Evolutionary conservation across 2,797 vertebrate species (phyloP), one percentile per base, ranked within the genome.

Genomic region (Tolypeutes matacus): DNA sequence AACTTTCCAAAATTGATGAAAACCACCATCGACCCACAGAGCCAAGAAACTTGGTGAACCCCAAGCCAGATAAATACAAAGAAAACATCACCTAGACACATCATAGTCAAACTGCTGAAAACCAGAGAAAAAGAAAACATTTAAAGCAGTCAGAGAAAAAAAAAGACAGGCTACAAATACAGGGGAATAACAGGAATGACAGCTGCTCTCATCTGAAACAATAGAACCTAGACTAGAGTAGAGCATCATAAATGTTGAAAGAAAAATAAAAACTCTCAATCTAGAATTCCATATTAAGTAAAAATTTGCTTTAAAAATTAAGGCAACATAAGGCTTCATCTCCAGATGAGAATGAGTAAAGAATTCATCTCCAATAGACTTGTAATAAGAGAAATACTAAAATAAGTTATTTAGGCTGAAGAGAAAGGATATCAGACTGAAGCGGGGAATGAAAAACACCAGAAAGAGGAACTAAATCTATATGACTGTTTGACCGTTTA

Each of bases 361-460:
- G 27, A 80, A 27, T 86, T 86, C 5, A 31, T 60, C 25, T 39
- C 42, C 39, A 42, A 39, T 17, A 80, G 29, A 81, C 21, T 27
- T 81, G n/a, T 53, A 82, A 53, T 8, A 29, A 36, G 42, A 70
- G 29, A 85, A 77, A 85, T 56, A 49, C 60, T 67, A 42, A 64
- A 81, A 42, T 87, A 81, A 58, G 64, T 86, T 62, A 49, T 72
- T 34, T 60, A 70, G 51, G n/a, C 5, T 7, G 64, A 69, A 34
- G 34, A 91, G 29, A 64, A 84, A 60, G 60, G 36, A 89, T 62
- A 58, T 8, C n/a, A 62, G 34, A 29, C 53, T 77, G 53, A 89
- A 94, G n/a, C 46, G 67, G 70, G 85, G 76, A 84, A 60, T 94
- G 21, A 27, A 85, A 77, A 89, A 69, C 20, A 89, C 39, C 39